Base-by-base conservation (phyloP, 2,113 vertebrate genomes). In the Anhinga anhinga region DNA sequence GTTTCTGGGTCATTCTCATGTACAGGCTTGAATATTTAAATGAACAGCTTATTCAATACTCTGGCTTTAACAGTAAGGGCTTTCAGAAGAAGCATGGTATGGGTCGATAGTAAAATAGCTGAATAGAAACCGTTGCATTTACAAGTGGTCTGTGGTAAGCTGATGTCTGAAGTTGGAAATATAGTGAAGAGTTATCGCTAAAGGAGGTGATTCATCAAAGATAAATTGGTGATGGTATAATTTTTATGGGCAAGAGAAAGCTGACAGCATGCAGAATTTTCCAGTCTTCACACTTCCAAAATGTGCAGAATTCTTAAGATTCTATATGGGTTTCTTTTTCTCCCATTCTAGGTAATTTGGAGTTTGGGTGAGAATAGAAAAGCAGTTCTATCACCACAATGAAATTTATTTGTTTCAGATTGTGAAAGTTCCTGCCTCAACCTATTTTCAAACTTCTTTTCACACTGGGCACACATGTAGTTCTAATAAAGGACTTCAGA, bases 111-210 rank as follows among this genome's bases (percentile, higher is more conserved):
- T 18, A 84, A 70, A 80, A 70, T 36, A 84, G 29, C 13, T 47
- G 10, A 59, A 30, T 17, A 67, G 42, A 78, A 88, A 42, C 1
- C 1, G 30, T 5, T 70, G 4, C 8, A 40, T 50, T 93, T 95
- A 36, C 27, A 42, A 62, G 9, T 42, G 30, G 21, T 42, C 42
- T 58, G 12, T 34, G 10, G 13, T 38, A 82, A 61, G 10, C 13
- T 82, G 71, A 67, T 1, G 2, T 47, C 7, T 67, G 20, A 84
- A 83, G 36, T 30, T 40, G 45, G 11, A 91, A 82, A 83, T 49
- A 49, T 1, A 69, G 6, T 2, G 3, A 71, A 56, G 10, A 26
- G 3, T 29, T 66, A 83, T 11, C 2, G 1, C 11, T 66, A 19
- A 91, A 78, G 38, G 3, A 69, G 4, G 26, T 13, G 67, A 65